These are phyloP conservation scores for Neoscelio sp. DNA, from an alignment of 2,888 invertebrate species.

Conservation along the genomic window DNA sequence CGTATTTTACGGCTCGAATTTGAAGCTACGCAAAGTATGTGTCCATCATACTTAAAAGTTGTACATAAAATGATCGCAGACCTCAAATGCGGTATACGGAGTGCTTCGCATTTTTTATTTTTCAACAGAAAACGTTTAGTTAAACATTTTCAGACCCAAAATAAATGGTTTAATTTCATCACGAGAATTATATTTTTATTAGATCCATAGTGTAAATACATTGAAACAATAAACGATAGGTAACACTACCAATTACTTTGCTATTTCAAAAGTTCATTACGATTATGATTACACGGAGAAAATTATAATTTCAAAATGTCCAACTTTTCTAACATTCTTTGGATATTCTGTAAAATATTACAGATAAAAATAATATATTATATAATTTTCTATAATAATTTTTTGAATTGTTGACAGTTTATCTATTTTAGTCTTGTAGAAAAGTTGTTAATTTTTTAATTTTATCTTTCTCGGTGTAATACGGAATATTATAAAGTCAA, in stretches of 20 bases:
- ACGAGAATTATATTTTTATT: constrained; percentile 42
- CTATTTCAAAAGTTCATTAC: constrained; percentile 18
- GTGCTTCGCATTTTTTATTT: constrained; percentile 41
- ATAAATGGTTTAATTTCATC: constrained; percentile 32
- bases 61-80: constrained; percentile 49
- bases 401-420: too few species aligned
- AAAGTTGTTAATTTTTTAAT: too few species aligned
- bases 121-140: neutral
- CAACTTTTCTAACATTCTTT: too few species aligned
- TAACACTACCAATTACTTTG: constrained; percentile 51
- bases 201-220: constrained; percentile 50
- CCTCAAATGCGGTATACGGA: constrained; percentile 26
- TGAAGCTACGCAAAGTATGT: constrained; percentile 7
- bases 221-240: constrained; percentile 28
- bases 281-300: constrained; percentile 23
- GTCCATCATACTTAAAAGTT: constrained; percentile 15
- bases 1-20: too few species aligned
- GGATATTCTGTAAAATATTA: too few species aligned
- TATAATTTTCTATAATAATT: too few species aligned
- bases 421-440: too few species aligned
- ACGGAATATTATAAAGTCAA: constrained; percentile 37
- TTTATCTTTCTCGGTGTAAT: too few species aligned
- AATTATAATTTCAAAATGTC: too few species aligned
- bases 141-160: constrained; percentile 9
- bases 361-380: too few species aligned